These are phyloP conservation scores for Vultur gryphus DNA, from an alignment of 2,797 vertebrate genomes.

Conservation along the genomic window DNA sequence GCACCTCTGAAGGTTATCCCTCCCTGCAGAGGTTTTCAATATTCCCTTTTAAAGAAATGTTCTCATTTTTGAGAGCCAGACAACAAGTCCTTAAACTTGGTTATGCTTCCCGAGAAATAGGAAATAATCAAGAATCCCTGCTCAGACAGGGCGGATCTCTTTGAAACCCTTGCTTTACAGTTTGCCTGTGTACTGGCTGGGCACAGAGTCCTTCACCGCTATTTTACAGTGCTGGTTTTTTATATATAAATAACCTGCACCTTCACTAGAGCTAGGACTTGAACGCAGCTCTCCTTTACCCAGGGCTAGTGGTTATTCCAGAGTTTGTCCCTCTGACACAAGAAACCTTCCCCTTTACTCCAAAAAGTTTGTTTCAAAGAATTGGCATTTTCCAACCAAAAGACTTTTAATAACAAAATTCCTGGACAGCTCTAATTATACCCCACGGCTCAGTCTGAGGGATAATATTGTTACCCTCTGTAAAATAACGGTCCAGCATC, in stretches of 20 bases:
- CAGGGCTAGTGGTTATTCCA: neutral
- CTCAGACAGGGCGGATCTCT: neutral
- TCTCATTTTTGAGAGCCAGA: neutral
- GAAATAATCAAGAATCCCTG: neutral
- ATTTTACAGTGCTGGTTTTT: neutral
- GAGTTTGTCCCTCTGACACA: neutral
- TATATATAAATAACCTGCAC: neutral
- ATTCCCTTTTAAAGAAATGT: neutral
- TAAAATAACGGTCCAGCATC: neutral
- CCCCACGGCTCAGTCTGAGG: neutral
- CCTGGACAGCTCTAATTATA: slow-evolving; percentile 28
- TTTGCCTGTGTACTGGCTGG: neutral
- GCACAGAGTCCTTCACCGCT: neutral
- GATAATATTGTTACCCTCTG: neutral
- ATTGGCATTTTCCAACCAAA: slow-evolving; percentile 4
- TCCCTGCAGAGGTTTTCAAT: neutral
- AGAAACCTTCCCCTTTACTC: neutral
- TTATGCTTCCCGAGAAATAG: neutral
- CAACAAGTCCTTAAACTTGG: neutral
- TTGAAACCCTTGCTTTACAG: neutral
- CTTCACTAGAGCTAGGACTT: neutral
- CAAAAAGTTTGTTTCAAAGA: neutral
- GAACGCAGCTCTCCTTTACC: neutral
- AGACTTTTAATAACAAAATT: slow-evolving; percentile 20
- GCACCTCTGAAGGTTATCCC: neutral